Percentiles rank a stretch among this genome's conserved stretches.
Evolutionary conservation across 2,888 invertebrate genomes (phyloP).

Genomic region (Diarsia rubi): DNA sequence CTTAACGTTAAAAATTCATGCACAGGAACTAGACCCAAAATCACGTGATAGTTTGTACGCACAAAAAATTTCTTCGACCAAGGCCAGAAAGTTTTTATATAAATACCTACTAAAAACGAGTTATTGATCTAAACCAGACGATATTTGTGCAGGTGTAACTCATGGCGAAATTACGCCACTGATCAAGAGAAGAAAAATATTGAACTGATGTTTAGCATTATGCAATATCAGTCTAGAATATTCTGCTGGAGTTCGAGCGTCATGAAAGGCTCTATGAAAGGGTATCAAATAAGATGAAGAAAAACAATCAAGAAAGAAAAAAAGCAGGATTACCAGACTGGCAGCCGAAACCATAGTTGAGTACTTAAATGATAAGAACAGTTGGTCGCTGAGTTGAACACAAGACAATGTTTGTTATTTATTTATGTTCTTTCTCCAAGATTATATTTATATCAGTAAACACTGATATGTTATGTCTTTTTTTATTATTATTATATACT

Average conservation of each 20-base stretch:
- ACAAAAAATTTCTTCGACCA: slow-evolving; percentile 17
- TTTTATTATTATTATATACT: too few relatives aligned
- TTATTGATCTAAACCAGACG: slow-evolving; percentile 15
- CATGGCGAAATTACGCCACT: not conserved
- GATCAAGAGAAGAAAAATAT: not conserved
- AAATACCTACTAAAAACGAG: slow-evolving; percentile 5
- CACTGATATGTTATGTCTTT: too few relatives aligned
- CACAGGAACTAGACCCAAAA: slow-evolving; percentile 3
- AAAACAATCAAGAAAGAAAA: not conserved
- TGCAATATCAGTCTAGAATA: not conserved
- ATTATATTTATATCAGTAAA: too few relatives aligned
- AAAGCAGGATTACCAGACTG: not conserved
- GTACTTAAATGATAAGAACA: too few relatives aligned
- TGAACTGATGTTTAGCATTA: not conserved
- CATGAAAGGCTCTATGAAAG: not conserved
- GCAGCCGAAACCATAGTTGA: not conserved
- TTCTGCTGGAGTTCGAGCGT: not conserved
- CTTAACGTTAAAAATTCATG: not conserved
- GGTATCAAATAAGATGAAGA: not conserved
- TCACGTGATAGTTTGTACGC: slow-evolving; percentile 3
- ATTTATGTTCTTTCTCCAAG: too few relatives aligned
- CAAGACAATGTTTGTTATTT: too few relatives aligned
- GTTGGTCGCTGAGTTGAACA: too few relatives aligned
- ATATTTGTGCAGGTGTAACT: slow-evolving; percentile 25
- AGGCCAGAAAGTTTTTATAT: slow-evolving; percentile 21